A percentile compares a stretch with the other conserved stretches of the same genome.
Evolutionary conservation across 2,797 vertebrate species (phyloP).

Genomic region (Parauchenoglanis ngamensis): DNA sequence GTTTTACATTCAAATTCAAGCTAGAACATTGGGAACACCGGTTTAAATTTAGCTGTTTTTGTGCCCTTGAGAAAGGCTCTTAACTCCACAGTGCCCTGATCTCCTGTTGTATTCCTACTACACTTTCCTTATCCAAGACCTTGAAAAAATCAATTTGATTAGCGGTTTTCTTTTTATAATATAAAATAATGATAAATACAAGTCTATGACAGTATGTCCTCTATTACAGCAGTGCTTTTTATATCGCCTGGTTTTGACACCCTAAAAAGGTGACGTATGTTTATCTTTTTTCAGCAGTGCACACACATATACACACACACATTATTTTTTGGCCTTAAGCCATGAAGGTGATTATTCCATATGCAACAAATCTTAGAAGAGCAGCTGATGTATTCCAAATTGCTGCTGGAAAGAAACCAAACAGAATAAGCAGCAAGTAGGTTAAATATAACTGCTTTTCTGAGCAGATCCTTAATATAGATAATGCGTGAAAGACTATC

Average conservation of each 20-base stretch:
- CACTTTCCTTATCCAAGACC: background rate
- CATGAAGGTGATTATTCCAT: slow-evolving; percentile 36
- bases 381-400: slow-evolving; percentile 63
- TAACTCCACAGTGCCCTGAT: background rate
- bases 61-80: slow-evolving; percentile 10
- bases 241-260: slow-evolving; percentile 30
- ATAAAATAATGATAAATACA: slow-evolving; percentile 9
- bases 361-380: slow-evolving; percentile 61
- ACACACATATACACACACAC: background rate
- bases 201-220: background rate
- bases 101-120: background rate
- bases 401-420: slow-evolving; percentile 58
- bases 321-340: slow-evolving; percentile 31
- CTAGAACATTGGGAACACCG: background rate
- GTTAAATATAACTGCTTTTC: slow-evolving; percentile 79
- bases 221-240: slow-evolving; percentile 31
- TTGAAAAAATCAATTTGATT: background rate
- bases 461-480: slow-evolving; percentile 78
- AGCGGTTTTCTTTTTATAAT: background rate
- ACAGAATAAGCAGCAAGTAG: slow-evolving; percentile 72
- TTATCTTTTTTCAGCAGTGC: slow-evolving; percentile 32
- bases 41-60: slow-evolving; percentile 20
- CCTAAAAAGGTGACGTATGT: slow-evolving; percentile 33
- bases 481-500: slow-evolving; percentile 73
- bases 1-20: slow-evolving; percentile 7